Base-by-base conservation (phyloP, 1,140 invertebrate species). In the Sogatella furcifera region DNA sequence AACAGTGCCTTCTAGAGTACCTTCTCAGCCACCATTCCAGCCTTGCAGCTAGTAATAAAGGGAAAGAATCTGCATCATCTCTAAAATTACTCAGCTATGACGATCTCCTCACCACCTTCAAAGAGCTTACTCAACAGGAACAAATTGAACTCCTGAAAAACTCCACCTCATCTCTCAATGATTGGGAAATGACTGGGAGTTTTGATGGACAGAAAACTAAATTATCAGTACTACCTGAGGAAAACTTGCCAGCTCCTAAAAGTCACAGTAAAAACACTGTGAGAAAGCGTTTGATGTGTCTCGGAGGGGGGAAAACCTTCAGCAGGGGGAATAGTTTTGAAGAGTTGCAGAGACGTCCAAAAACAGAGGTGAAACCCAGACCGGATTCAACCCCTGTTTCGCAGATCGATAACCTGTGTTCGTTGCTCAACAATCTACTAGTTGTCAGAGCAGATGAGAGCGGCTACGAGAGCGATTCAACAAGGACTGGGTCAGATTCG, bases 381-480 rank as follows among this genome's bases (percentile, higher is more conserved):
- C 59, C 59, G n/a, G 59, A 60, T 46, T 60, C 59, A 11, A 60
- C 59, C 46, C 59, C 59, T 55, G 42, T 60, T 28, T 53, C 59
- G 19, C 46, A 53, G 14, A 52, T 60, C 13, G 59, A 60, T 9
- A 46, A n/a, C 44, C n/a, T 60, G 38, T 60, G 59, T 55, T 55
- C 59, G 1, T 67, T 78, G 14, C 65, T 79, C 61, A 74, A 66
- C 58, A 75, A 72, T 56, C 65, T 79, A 15, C 71, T 74, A 24
- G 22, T 76, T 5, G 68, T 76, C 9, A 70, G 72, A 60, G 80
- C 78, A 5, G 82, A 84, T 63, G 83, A 84, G 64, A 83, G 81
- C 59, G 82, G 82, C 9, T 84, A 84, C 65, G 81, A 84, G 58
- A 82, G 80, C 21, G 82, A 84, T 65, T 81, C 81, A 9, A 82